These are phyloP conservation scores for Trissolcus brochymenae DNA, from an alignment of 2,888 invertebrate genomes.

Conservation along the genomic window DNA sequence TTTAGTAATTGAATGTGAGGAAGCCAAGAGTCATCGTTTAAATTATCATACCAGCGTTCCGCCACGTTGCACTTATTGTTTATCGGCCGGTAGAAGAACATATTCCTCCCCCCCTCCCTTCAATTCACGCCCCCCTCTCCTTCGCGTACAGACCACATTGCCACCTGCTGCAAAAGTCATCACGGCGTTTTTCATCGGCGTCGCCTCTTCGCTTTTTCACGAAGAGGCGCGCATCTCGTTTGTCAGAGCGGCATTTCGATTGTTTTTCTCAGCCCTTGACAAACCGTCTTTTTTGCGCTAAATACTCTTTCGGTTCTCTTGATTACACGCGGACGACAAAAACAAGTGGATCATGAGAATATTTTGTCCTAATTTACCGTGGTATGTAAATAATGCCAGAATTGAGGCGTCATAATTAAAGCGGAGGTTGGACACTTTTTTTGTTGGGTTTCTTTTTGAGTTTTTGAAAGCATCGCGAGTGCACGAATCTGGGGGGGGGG, in stretches of 20 bases:
- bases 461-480: no score
- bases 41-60: conserved; percentile 71
- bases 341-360: conserved; percentile 44
- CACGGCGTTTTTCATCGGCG: conserved; percentile 26
- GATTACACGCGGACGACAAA: conserved; percentile 30
- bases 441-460: not conserved
- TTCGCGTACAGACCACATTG: conserved; percentile 20
- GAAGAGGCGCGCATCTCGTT: conserved; percentile 44
- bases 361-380: conserved; percentile 4
- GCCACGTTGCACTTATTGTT: conserved; percentile 52
- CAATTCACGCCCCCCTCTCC: conserved; percentile 8
- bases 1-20: conserved; percentile 75
- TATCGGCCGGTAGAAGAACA: conserved; percentile 43
- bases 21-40: conserved; percentile 75
- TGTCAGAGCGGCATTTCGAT: conserved; percentile 56
- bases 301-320: conserved; percentile 20
- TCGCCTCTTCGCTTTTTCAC: conserved; percentile 23
- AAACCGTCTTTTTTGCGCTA: conserved; percentile 27
- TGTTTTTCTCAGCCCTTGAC: conserved; percentile 51
- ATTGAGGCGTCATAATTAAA: conserved; percentile 26
- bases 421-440: not conserved
- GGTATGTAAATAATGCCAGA: conserved; percentile 26
- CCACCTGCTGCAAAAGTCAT: conserved; percentile 53
- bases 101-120: conserved; percentile 4
- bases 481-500: no score